phyloP scores from a whole-genome alignment of 2,113 vertebrate genomes.

The Bucco capensis region DNA sequence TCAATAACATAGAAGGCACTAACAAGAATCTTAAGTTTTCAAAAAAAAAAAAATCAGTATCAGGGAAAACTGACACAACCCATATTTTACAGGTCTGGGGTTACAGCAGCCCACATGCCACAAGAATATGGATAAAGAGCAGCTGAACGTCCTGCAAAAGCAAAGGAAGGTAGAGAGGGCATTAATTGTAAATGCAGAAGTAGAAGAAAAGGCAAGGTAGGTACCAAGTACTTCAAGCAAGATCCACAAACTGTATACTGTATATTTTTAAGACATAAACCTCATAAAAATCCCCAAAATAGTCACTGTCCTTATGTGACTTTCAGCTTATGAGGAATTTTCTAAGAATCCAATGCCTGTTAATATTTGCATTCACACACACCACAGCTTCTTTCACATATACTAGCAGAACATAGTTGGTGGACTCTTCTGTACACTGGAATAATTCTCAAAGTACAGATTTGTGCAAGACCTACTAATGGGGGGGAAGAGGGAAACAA shows the following conservation, averaged over 20 bases:
- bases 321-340: background rate
- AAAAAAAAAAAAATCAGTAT: background rate
- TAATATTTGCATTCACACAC: rapidly evolving
- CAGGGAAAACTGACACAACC: background rate
- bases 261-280: background rate
- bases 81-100: background rate
- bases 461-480: background rate
- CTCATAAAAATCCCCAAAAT: background rate
- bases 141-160: background rate
- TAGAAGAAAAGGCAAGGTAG: background rate
- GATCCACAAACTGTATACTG: background rate
- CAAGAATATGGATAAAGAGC: background rate
- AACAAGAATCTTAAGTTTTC: background rate
- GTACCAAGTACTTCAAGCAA: background rate
- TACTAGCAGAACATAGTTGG: background rate
- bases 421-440: background rate
- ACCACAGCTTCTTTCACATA: background rate
- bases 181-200: background rate
- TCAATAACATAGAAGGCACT: background rate
- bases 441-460: background rate
- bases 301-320: background rate
- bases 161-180: background rate
- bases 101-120: background rate
- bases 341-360: background rate
- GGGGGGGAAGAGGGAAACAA: background rate